phyloP scores from a whole-genome alignment of 2,888 invertebrate genomes.

The Lacanobia oleracea region DNA sequence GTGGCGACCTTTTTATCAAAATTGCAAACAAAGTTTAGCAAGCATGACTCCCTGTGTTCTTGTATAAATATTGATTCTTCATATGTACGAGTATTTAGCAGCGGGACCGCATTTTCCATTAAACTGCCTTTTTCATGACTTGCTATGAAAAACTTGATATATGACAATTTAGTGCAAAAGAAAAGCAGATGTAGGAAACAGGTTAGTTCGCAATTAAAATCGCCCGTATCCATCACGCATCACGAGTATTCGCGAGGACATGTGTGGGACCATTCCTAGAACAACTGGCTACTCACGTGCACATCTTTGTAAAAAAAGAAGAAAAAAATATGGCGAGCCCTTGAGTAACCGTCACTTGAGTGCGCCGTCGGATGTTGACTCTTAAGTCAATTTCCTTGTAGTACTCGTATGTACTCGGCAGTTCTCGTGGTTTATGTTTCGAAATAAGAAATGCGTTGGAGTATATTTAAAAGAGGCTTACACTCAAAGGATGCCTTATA shows the following conservation, averaged over 20 bases:
- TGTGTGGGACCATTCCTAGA: conserved; percentile 85
- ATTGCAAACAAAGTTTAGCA: conserved; percentile 28
- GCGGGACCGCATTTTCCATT: conserved; percentile 11
- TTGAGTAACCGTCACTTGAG: conserved; percentile 71
- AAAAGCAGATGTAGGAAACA: conserved; percentile 49
- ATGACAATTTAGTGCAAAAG: conserved; percentile 20
- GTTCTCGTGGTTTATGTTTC: conserved; percentile 56
- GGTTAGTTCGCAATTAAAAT: conserved; percentile 63
- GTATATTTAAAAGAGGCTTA: conserved; percentile 50
- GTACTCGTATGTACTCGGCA: conserved; percentile 35
- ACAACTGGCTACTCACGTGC: conserved; percentile 80
- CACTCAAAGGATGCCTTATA: conserved; percentile 49
- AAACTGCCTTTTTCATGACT: conserved; percentile 17
- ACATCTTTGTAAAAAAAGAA: conserved; percentile 78
- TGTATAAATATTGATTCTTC: conserved; percentile 23
- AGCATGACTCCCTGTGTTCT: conserved; percentile 25
- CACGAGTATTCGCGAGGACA: conserved; percentile 69
- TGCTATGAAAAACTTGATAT: conserved; percentile 26
- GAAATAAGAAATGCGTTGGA: conserved; percentile 58
- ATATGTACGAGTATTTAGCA: conserved; percentile 1
- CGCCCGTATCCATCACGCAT: conserved; percentile 55
- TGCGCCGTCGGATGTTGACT: conserved; percentile 72
- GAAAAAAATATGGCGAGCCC: conserved; percentile 71
- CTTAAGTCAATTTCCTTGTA: conserved; percentile 71
- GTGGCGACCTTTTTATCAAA: conserved; percentile 37